phyloP scores from a whole-genome alignment of 2,888 invertebrate species.

The Drosophila buzzatii region DNA sequence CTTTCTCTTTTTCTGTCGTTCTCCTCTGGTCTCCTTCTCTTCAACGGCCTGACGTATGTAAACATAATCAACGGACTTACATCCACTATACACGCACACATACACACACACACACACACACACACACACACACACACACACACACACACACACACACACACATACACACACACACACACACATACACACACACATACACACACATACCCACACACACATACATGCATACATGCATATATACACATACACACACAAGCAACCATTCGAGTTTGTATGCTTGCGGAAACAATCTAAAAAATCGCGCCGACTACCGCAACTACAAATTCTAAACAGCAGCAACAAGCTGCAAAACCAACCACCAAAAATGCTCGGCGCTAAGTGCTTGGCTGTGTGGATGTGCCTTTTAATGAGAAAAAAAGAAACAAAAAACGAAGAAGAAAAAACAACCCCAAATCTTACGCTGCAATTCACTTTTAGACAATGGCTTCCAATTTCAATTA shows the following conservation, averaged over 20 bases:
- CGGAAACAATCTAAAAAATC: slow-evolving; percentile 56
- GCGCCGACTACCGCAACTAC: slow-evolving; percentile 51
- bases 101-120: not conserved
- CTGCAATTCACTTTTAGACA: slow-evolving; percentile 61
- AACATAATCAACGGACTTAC: slow-evolving; percentile 45
- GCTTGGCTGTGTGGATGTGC: slow-evolving; percentile 29
- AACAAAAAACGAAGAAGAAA: not conserved
- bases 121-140: not conserved
- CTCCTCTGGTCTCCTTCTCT: slow-evolving; percentile 18
- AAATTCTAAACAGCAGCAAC: slow-evolving; percentile 32
- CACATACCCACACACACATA: not conserved
- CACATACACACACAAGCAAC: not conserved
- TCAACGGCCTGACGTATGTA: slow-evolving; percentile 31
- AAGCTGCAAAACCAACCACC: slow-evolving; percentile 54
- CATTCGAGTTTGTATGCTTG: slow-evolving; percentile 17
- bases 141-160: not conserved
- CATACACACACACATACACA: not conserved
- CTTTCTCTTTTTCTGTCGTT: slow-evolving; percentile 9
- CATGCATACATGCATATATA: not conserved
- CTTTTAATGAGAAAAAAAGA: slow-evolving; percentile 50
- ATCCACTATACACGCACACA: slow-evolving; percentile 8
- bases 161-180: not conserved
- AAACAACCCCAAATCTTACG: slow-evolving; percentile 56
- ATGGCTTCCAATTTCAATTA: slow-evolving; percentile 58
- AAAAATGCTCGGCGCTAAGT: slow-evolving; percentile 31